Percentiles rank a stretch among this genome's conserved stretches.
phyloP scores from a whole-genome alignment of 2,797 vertebrate genomes.

The Oceanodroma leucorhoa region DNA sequence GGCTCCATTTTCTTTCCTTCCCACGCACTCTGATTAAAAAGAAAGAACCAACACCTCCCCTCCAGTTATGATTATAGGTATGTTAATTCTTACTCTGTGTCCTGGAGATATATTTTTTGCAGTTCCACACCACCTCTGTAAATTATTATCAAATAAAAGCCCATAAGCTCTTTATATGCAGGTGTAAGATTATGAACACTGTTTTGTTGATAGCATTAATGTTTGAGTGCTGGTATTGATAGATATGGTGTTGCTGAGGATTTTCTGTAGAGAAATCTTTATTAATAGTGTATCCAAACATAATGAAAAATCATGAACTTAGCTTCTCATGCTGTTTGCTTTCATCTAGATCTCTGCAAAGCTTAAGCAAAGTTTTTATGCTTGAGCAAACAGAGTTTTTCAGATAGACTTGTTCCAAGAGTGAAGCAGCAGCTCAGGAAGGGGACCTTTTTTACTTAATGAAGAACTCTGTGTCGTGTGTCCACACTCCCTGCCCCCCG shows the following conservation, averaged over 20 bases:
- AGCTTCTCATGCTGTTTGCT: slow-evolving; percentile 5
- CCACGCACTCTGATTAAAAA: neutral
- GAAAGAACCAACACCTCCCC: neutral
- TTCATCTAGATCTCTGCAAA: slow-evolving; percentile 14
- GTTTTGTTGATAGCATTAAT: slow-evolving; percentile 26
- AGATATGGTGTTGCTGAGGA: neutral
- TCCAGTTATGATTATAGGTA: neutral
- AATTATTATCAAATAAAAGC: slow-evolving; percentile 36
- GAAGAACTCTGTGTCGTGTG: accelerated
- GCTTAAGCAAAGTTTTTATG: neutral
- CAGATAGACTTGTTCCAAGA: neutral
- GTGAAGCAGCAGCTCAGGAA: neutral
- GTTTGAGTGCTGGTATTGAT: slow-evolving; percentile 4
- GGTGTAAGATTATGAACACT: slow-evolving; percentile 15
- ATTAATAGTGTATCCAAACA: slow-evolving; percentile 38
- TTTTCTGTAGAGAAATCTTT: slow-evolving; percentile 44
- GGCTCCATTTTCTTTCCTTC: neutral
- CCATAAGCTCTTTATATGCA: slow-evolving; percentile 32
- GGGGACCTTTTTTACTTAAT: neutral
- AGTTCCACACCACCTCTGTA: neutral
- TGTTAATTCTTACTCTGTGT: neutral
- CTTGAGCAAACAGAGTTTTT: slow-evolving; percentile 7
- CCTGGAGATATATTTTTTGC: neutral
- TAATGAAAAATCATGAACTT: slow-evolving; percentile 34
- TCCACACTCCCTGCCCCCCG: accelerated